Evolutionary conservation across 2,888 invertebrate species (phyloP), one percentile per base, ranked within the genome.

Genomic region (Argyresthia goedartella): DNA sequence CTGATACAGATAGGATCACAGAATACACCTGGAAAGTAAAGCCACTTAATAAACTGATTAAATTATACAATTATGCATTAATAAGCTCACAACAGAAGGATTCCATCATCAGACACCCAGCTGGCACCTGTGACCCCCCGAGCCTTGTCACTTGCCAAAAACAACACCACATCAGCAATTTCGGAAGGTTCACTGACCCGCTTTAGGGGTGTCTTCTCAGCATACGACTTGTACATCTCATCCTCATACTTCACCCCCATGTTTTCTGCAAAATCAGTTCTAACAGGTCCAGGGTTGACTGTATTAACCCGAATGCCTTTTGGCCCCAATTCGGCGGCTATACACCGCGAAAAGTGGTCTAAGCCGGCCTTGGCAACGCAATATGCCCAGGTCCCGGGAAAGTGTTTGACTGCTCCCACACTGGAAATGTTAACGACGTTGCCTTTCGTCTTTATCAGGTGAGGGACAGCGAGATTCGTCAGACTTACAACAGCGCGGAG

Each of bases 341-440:
- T 76, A 66, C 91, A 91, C 62, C 89, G 81, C 1, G 94, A 94
- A 57, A 95, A 88, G 66, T 94, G 93, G 71, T 92, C 91, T 14
- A 94, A 63, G 13, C 92, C 92, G n/a, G n/a, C n/a, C n/a, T n/a
- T n/a, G n/a, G n/a, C n/a, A n/a, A n/a, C n/a, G n/a, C n/a, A n/a
- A n/a, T n/a, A n/a, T n/a, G n/a, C n/a, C n/a, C n/a, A n/a, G n/a
- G n/a, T n/a, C n/a, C n/a, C n/a, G n/a, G n/a, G n/a, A n/a, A n/a
- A n/a, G n/a, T n/a, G n/a, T n/a, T n/a, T n/a, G n/a, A n/a, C n/a
- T n/a, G n/a, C n/a, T n/a, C n/a, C n/a, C n/a, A n/a, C n/a, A n/a
- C n/a, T n/a, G n/a, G n/a, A n/a, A n/a, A n/a, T n/a, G n/a, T n/a
- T n/a, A n/a, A n/a, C n/a, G n/a, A n/a, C n/a, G n/a, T n/a, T n/a